These are phyloP conservation scores for Protobothrops flavoviridis DNA, from an alignment of 2,113 vertebrate genomes.

Conservation along the genomic window DNA sequence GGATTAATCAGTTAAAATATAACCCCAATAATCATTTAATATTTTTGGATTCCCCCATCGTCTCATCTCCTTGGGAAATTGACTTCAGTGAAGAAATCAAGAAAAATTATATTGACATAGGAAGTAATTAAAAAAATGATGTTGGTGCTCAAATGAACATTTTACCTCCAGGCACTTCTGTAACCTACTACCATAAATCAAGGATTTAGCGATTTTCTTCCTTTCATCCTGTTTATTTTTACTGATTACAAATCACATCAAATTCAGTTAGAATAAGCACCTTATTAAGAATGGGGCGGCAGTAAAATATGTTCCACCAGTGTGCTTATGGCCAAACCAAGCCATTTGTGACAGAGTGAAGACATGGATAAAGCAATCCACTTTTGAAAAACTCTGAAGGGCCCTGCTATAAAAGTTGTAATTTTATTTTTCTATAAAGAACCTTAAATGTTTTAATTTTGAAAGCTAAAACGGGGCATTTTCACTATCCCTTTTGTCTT, in stretches of 20 bases:
- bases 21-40: background rate
- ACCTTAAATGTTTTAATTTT: background rate
- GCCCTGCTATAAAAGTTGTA: background rate
- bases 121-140: background rate
- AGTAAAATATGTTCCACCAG: background rate
- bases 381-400: background rate
- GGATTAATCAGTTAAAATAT: background rate
- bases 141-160: background rate
- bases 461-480: background rate
- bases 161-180: background rate
- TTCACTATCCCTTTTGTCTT: background rate
- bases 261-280: background rate
- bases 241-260: background rate
- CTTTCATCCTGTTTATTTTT: background rate
- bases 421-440: background rate
- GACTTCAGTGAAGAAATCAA: background rate
- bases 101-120: background rate
- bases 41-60: background rate
- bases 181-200: background rate
- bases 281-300: background rate
- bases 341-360: background rate
- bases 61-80: background rate
- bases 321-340: background rate
- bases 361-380: background rate
- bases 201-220: background rate